Base-by-base conservation (phyloP, 2,888 invertebrate genomes). In the Pheosia tremula region DNA sequence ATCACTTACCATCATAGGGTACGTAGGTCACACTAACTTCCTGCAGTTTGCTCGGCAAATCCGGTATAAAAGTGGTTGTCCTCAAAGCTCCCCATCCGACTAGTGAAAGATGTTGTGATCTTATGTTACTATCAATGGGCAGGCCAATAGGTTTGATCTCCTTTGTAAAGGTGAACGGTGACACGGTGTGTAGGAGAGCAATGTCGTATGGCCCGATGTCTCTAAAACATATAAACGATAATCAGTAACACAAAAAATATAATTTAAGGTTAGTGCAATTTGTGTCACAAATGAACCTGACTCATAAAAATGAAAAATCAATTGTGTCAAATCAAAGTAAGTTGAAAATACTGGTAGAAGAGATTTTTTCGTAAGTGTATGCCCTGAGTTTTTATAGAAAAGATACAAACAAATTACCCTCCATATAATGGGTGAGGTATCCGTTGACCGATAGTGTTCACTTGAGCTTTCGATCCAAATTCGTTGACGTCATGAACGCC, bases 31-130 rank as follows among this genome's bases (percentile, higher is more conserved):
- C 89, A 64, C 86, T 71, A 6, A 91, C 87, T 79, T 94, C 94
- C 71, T 94, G 94, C 10, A 95, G 75, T 59, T 84, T 82, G 62
- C 79, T 83, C 0, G 94, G 94, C 9, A 91, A 63, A 61, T 81
- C 85, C 37, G 91, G 89, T 66, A 89, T 79, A 11, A 91, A 88
- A 1, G 71, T 41, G 0, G 86, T 88, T 0, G 89, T 88, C 61
- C 78, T 87, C 61, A 93, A 64, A 7, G 84, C 89, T 8, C 95
- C 95, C 95, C 95, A 95, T 37, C 95, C 95, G 37, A 90, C 83
- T 7, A 95, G 77, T 39, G 80, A 85, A 0, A 90, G 69, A 3
- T 80, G 63, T 3, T 82, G 76, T 36, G 68, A 66, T 0, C 66
- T 64, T 5, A 80, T 59, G 58, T 87, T 85, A 38, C 75, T 69